phyloP scores from a whole-genome alignment of 2,113 vertebrate genomes.

The Vimba vimba region DNA sequence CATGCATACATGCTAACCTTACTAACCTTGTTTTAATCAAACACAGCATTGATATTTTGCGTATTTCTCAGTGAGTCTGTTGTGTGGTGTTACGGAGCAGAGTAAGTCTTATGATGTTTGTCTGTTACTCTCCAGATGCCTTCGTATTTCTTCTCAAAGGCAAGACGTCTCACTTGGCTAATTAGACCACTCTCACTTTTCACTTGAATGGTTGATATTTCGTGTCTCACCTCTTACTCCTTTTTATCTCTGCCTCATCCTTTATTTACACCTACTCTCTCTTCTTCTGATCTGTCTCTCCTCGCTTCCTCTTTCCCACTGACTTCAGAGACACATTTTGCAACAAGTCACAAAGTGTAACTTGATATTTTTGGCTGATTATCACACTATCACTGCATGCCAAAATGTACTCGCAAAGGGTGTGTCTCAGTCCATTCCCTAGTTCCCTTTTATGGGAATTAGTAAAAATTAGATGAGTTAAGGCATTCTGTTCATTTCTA shows the following conservation, averaged over 20 bases:
- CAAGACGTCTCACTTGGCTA: constrained; percentile 68
- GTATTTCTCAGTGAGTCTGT: constrained; percentile 68
- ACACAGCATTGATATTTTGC: constrained; percentile 29
- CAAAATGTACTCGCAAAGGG: not conserved
- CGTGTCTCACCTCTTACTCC: constrained; percentile 26
- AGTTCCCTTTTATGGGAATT: not conserved
- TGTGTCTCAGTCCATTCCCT: constrained; percentile 26
- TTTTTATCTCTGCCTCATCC: constrained; percentile 6
- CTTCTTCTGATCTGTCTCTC: constrained; percentile 72
- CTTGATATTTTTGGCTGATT: constrained; percentile 2
- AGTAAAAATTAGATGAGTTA: not conserved
- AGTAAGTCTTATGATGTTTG: constrained; percentile 59
- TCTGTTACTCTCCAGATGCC: constrained; percentile 78
- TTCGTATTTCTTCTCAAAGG: constrained; percentile 82
- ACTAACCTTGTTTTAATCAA: not conserved
- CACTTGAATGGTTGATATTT: constrained; percentile 38
- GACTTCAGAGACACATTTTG: constrained; percentile 47
- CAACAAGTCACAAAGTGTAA: constrained; percentile 7
- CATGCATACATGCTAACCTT: not conserved
- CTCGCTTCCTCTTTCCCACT: constrained; percentile 57
- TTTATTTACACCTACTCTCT: constrained; percentile 37
- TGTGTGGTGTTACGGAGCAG: constrained; percentile 25
- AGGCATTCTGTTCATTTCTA: not conserved
- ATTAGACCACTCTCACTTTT: constrained; percentile 40
- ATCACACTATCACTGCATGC: constrained; percentile 51